Evolutionary conservation across 2,888 invertebrate species (phyloP), one percentile per base, ranked within the genome.

Genomic region (Amiota minor): DNA sequence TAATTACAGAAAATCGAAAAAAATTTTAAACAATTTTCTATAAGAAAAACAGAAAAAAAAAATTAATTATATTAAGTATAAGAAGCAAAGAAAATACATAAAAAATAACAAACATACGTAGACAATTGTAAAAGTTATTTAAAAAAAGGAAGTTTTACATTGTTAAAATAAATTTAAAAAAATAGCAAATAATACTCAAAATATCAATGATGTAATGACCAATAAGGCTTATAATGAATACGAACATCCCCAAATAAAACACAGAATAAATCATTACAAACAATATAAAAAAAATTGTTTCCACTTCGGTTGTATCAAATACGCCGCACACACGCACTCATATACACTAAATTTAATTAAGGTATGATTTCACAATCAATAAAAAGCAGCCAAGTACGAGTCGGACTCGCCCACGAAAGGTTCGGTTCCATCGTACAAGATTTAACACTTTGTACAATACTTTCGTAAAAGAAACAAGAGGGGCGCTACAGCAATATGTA

Each of bases 61-160:
- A 23, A 2, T 23, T 2, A 23, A 23, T 23, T 23, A 23, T 23
- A 23, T 23, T 23, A 23, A 23, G 3, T 23, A 23, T 23, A 78
- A 74, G 79, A 76, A 79, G 78, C 80, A 82, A 82, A 86, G 84
- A 84, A 85, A 85, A 87, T 81, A 86, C 86, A 87, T 86, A 86
- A 86, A 84, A 85, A 79, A 64, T 14, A 79, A 81, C 86, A 87
- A 82, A 80, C 84, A 86, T 81, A 83, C 81, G 80, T 87, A 85
- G 86, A 23, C 23, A 23, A 23, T 23, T 23, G 23, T 2, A 23
- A 23, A 1, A 23, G 3, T 23, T 23, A 23, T 23, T 23, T 2
- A 23, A 23, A 1, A 1, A 2, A 23, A 23, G 3, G 1, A 23
- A 23, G n/a, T n/a, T 23, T 23, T 23, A 23, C 1, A 3, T 23